Evolutionary conservation across 2,113 vertebrate species (phyloP), one percentile per base, ranked within the genome.

Genomic region (Pseudorectes ferrugineus): DNA sequence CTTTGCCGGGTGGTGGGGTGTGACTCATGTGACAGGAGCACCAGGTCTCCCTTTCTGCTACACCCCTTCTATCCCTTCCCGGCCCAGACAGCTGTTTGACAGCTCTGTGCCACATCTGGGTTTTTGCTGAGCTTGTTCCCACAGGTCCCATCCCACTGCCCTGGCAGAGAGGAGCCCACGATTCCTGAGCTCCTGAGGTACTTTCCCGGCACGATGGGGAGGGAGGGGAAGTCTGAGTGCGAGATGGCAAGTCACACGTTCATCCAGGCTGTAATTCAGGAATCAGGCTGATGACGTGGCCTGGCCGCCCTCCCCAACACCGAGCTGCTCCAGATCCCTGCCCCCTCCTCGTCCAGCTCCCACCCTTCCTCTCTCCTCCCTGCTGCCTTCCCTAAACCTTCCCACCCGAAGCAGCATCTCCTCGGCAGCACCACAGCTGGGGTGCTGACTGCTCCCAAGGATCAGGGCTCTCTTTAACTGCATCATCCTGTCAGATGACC

Each of bases 281-380:
- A 95, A 88, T 93, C 24, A 3, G 42, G 59, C 54, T 16, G 85
- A 85, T 96, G 93, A 94, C 46, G 51, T 93, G 89, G 68, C 81
- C 46, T 2, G 1, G 46, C 25, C 0, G 0, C 61, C 23, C 35
- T 85, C 40, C 58, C 42, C 43, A 29, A 0, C 1, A 4, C 26
- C 0, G 1, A 65, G 29, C 67, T 4, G 4, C 26, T 86, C 23
- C 63, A 46, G 67, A 29, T 95, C 65, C 66, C 62, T 48, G 33
- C 23, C 17, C 9, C 3, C 61, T 84, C 29, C 68, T 91, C 0
- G 0, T 31, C 40, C 1, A 5, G 21, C 43, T 88, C 72, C 33
- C 48, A 71, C 4, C 4, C 23, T 36, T 76, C 35, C 38, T 31
- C 74, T 79, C 35, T 35, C 26, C 35, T 75, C 38, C 23, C 36